Conservation (phyloP, 1,140 invertebrate genomes). For the Kradibia gibbosae region DNA sequence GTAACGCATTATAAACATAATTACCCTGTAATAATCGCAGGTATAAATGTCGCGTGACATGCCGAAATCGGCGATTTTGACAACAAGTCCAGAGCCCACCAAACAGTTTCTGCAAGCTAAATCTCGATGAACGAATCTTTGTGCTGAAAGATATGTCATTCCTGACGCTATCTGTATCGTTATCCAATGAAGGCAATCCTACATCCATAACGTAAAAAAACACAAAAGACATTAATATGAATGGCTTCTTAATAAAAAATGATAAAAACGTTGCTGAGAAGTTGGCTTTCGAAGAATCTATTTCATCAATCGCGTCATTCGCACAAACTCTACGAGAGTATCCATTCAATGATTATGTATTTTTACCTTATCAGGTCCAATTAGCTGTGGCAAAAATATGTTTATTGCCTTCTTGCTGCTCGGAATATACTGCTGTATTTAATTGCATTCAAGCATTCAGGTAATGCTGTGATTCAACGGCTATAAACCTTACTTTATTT, state of each 20-base stretch:
- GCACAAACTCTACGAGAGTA: neutral
- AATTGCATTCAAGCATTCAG: neutral
- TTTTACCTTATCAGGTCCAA: neutral
- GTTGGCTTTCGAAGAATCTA: conserved; percentile 4
- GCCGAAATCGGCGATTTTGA: conserved; percentile 95
- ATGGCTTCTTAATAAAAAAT: neutral
- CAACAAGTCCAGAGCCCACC: conserved; percentile 83
- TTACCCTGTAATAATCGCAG: conserved; percentile 92
- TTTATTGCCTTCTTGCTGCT: neutral
- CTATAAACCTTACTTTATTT: neutral
- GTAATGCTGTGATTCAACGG: neutral
- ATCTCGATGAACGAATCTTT: conserved; percentile 93
- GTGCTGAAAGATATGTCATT: conserved; percentile 90
- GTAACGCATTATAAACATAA: conserved; percentile 40
- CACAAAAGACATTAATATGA: conserved; percentile 14
- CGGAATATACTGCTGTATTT: neutral
- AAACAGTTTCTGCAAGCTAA: conserved; percentile 93
- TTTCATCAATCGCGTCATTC: neutral
- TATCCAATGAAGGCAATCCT: conserved; percentile 77
- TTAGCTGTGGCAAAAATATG: neutral
- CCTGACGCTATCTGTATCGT: conserved; percentile 83
- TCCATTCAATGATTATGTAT: conserved; percentile 6
- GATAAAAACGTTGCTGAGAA: conserved; percentile 2
- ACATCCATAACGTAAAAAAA: conserved; percentile 13
- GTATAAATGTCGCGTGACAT: conserved; percentile 93